Conservation (phyloP, 2,888 invertebrate species). For the Pediacus dermestoides region DNA sequence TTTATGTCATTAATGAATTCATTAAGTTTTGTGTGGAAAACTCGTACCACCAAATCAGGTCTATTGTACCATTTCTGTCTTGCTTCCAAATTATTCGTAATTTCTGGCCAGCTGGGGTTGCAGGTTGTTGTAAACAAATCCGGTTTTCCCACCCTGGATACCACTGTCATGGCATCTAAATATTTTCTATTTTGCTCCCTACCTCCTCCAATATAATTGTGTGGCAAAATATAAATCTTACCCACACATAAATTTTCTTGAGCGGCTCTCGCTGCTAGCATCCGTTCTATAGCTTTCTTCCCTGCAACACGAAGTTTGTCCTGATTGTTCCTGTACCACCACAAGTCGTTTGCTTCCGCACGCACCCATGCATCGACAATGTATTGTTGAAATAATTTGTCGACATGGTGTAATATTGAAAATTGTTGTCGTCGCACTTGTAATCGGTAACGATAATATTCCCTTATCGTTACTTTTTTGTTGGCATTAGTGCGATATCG, state of each 20-base stretch:
- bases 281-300: not conserved
- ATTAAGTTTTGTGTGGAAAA: slow-evolving; percentile 8
- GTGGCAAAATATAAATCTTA: slow-evolving; percentile 11
- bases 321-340: slow-evolving; percentile 9
- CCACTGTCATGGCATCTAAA: slow-evolving; percentile 21
- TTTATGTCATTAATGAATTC: slow-evolving; percentile 7
- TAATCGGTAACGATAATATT: not conserved
- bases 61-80: slow-evolving; percentile 3
- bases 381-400: slow-evolving; percentile 14
- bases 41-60: slow-evolving; percentile 6
- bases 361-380: slow-evolving; percentile 13
- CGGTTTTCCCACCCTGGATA: slow-evolving; percentile 15
- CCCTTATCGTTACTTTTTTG: not conserved
- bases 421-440: not conserved
- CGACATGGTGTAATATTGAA: slow-evolving; percentile 1
- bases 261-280: slow-evolving; percentile 4
- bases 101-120: slow-evolving; percentile 22
- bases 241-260: slow-evolving; percentile 10
- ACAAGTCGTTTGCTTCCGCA: slow-evolving; percentile 9
- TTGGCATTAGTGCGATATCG: not conserved
- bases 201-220: slow-evolving; percentile 4
- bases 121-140: slow-evolving; percentile 24
- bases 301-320: slow-evolving; percentile 5
- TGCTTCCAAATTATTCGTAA: slow-evolving; percentile 12
- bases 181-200: slow-evolving; percentile 10